Base-by-base conservation (phyloP, 2,113 vertebrate species). In the Clarias gariepinus region DNA sequence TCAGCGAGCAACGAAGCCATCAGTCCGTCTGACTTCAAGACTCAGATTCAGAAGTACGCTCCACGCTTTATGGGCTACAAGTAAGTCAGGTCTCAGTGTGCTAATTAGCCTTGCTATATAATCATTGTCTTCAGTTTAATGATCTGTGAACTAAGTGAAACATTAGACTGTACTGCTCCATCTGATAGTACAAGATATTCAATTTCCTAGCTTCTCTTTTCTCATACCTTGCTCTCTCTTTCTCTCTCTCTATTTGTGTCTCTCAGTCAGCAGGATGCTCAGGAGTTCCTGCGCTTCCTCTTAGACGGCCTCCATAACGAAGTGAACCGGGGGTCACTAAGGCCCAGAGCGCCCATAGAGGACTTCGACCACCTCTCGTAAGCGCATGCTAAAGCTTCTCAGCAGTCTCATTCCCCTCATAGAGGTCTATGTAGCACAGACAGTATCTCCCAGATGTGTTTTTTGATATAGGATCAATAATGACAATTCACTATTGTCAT, bases 11-110 rank as follows among this genome's bases (percentile, higher is more conserved):
- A 94, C 0, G 98, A 98, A 0, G 95, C 96, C 1, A 94, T 99
- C 92, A 98, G 96, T 88, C 98, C 98, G 3, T 98, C 97, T 0
- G 97, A 99, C 71, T 98, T 99, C 94, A 97, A 96, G 93, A 98
- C 93, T 0, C 97, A 99, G 95, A 97, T 99, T 90, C 97, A 99
- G 95, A 96, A 94, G 95, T 97, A 96, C 0, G 97, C 97, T 0
- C 97, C 98, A 0, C 97, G 98, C 88, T 99, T 98, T 0, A 95
- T 98, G 0, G 98, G 98, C 87, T 98, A 97, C 94, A 98, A 97
- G 98, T 99, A 93, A 96, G 96, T 89, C 57, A 23, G 19, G 58
- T 15, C 55, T 7, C 21, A 3, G 18, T 16, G 36, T n/a, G 71
- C 52, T 23, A 19, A 55, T 66, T 85, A 60, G 11, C 57, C 33